Evolutionary conservation across 1,140 invertebrate genomes (phyloP), one percentile per base, ranked within the genome.

Genomic region (Drosophila rhopaloa): DNA sequence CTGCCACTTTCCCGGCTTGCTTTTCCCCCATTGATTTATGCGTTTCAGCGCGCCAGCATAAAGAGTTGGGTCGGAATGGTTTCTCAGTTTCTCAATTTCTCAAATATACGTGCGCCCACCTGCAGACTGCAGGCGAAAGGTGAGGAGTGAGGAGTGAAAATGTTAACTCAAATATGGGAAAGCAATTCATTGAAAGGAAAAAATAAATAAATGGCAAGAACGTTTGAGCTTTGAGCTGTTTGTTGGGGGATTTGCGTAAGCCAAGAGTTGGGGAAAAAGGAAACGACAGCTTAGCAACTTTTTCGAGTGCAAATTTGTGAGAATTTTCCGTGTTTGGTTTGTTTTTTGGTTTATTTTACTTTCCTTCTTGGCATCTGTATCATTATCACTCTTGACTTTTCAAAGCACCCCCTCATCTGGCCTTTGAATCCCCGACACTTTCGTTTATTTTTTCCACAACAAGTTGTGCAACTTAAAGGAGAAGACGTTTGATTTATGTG

Each of bases 11-110:
- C 40, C 59, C 19, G 32, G 46, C 46, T 61, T 48, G 50, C 67
- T 48, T 58, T 63, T 35, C 67, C 66, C 60, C 72, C 73, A 76
- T 76, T 76, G 73, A 76, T 76, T 76, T 76, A 76, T 76, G 73
- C 73, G 73, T 76, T 76, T 76, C 73, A 76, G 72, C 73, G 73
- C 73, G 61, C 73, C 54, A 67, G 73, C 61, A 76, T 76, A 76
- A 76, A 76, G 72, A 76, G 73, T 76, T 66, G 72, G 54, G 35
- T 57, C 29, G 65, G 24, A 53, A 54, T 44, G 61, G 46, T 51
- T 65, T 68, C 46, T 50, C 40, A 54, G 29, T 32, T 32, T 32
- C 29, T 32, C 29, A 32, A 8, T 32, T 32, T 68, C 46, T 63
- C 40, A 54, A 74, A 74, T 38, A 61, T 43, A 16, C 27, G 11